phyloP scores from a whole-genome alignment of 2,113 vertebrate species.

The Tetrax tetrax region DNA sequence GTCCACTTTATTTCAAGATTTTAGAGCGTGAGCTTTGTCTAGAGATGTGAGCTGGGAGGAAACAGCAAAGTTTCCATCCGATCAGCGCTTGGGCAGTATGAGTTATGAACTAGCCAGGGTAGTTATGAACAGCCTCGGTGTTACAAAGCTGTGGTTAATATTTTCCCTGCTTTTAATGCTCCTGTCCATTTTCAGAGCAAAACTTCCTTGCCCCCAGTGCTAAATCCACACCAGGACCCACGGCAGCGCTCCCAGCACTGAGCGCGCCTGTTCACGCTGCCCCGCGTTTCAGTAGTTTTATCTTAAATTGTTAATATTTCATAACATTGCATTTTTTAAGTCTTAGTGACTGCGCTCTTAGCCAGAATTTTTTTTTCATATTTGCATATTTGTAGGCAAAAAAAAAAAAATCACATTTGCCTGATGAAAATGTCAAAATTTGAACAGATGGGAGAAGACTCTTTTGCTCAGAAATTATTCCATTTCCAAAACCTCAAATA shows the following conservation, averaged over 20 bases:
- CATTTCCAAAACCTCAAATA: constrained; percentile 52
- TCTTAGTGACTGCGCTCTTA: background rate
- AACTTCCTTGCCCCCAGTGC: background rate
- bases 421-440: constrained; percentile 29
- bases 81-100: background rate
- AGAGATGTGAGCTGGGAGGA: rapidly evolving
- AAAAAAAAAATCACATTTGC: background rate
- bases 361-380: background rate
- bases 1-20: background rate
- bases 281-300: background rate
- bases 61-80: background rate
- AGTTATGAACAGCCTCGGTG: rapidly evolving
- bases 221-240: background rate
- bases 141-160: background rate
- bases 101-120: background rate
- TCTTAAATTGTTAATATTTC: background rate
- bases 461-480: constrained; percentile 34
- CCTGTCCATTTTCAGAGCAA: background rate
- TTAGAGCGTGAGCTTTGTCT: background rate
- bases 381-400: background rate
- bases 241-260: background rate
- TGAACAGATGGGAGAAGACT: constrained; percentile 38
- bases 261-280: background rate
- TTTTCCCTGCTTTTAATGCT: background rate
- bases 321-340: background rate